These are phyloP conservation scores for Manis crassicaudata DNA, from an alignment of 2,797 vertebrate species.

Conservation along the genomic window DNA sequence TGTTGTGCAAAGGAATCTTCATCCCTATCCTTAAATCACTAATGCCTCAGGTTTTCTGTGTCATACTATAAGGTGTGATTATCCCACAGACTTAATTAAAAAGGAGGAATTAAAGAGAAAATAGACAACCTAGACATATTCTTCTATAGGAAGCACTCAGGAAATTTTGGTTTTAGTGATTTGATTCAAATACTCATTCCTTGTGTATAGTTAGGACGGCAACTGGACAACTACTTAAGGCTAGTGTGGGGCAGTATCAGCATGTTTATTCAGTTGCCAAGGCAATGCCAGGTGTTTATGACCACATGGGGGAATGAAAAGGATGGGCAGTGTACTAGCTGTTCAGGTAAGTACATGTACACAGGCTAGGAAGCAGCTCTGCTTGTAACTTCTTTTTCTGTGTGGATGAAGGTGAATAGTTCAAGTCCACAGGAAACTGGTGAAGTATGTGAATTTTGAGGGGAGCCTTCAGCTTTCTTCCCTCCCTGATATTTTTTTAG, in stretches of 20 bases:
- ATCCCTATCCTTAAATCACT: background rate
- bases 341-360: background rate
- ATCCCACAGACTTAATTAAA: background rate
- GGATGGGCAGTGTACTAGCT: background rate
- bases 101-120: conserved; percentile 32
- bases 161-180: conserved; percentile 1
- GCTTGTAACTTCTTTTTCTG: background rate
- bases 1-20: background rate
- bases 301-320: background rate
- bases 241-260: background rate
- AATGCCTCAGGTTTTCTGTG: background rate
- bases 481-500: background rate
- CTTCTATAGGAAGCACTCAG: background rate
- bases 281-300: conserved; percentile 10
- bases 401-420: background rate
- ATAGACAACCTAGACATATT: background rate
- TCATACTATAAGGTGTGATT: background rate
- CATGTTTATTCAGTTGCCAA: conserved; percentile 31
- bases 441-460: background rate
- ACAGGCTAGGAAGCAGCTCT: background rate
- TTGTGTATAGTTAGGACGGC: conserved; percentile 11
- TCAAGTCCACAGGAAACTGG: background rate
- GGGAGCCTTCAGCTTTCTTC: background rate
- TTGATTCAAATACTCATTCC: background rate
- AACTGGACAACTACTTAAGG: conserved; percentile 1